These are phyloP conservation scores for Leptosomus discolor DNA, from an alignment of 2,113 vertebrate species.

Conservation along the genomic window DNA sequence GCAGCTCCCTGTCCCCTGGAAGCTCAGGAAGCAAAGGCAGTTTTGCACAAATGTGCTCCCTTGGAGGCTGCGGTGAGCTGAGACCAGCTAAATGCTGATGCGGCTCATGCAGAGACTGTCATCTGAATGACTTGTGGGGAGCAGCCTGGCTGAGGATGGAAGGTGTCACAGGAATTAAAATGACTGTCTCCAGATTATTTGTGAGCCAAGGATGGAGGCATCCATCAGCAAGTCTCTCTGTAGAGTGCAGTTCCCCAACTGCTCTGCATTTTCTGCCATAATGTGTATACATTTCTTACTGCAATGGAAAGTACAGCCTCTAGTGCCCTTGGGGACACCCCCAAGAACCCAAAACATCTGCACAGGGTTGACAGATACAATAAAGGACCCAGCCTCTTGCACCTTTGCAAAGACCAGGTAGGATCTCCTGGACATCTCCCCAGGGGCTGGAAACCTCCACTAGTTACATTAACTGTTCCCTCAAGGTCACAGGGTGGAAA, in stretches of 20 bases:
- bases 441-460: not conserved
- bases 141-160: not conserved
- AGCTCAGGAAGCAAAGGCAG: not conserved
- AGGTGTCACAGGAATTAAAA: conserved; percentile 24
- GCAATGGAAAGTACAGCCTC: fast-evolving
- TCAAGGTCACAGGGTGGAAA: not conserved
- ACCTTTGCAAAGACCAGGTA: not conserved
- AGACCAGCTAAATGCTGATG: not conserved
- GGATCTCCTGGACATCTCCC: not conserved
- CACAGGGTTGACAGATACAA: not conserved
- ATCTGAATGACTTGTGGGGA: not conserved
- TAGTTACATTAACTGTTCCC: not conserved
- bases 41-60: not conserved
- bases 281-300: not conserved
- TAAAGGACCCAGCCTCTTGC: not conserved
- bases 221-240: not conserved
- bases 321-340: not conserved
- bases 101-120: not conserved
- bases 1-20: fast-evolving
- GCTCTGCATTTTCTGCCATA: not conserved
- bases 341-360: not conserved
- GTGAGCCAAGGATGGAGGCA: not conserved
- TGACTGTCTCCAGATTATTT: not conserved
- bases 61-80: not conserved
- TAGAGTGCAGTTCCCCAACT: not conserved